Base-by-base conservation (phyloP, 2,113 vertebrate genomes). In the Vanacampus margaritifer region DNA sequence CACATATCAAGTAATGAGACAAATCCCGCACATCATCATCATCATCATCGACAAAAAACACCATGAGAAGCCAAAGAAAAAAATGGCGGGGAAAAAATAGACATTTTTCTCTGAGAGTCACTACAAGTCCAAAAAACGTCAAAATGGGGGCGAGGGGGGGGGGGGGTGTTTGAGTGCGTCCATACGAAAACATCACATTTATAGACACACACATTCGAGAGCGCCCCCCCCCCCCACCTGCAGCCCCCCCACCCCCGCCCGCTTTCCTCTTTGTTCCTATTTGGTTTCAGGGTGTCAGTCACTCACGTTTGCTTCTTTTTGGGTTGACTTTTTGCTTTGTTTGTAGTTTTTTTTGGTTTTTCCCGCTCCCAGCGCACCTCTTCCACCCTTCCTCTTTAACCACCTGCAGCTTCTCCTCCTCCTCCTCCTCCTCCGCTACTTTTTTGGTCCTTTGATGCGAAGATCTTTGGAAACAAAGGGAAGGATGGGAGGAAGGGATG, bases 251-350 rank as follows among this genome's bases (percentile, higher is more conserved):
- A 41, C 79, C 79, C 80, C 87, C 86, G 81, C 78, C 84, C 86
- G 79, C 81, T 84, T 84, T 82, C 81, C 84, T 87, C 87, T 64
- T 73, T 68, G 76, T 80, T 80, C 79, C 83, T 89, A 91, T 93
- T 93, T 92, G 90, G 89, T 92, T 93, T 90, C 86, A 84, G 86
- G 89, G 37, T 26, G 60, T 92, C 90, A 80, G 78, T 90, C 86
- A 79, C 82, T 89, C 81, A 90, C 91, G 85, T 80, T 77, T 83
- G 83, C 87, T 91, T 87, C 84, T 78, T 91, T 91, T 92, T 83
- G 87, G 89, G 91, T 90, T 82, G 86, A 78, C 73, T 85, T 79
- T 88, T 87, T 90, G 82, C 53, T 12, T 82, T 86, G 90, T 84
- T 88, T 91, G 84, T 78, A 88, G 86, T 89, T 80, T 84, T 84